Percentiles rank a stretch among this genome's conserved stretches.
Conservation (phyloP, 1,140 invertebrate genomes). For the Drosophila paulistorum region DNA sequence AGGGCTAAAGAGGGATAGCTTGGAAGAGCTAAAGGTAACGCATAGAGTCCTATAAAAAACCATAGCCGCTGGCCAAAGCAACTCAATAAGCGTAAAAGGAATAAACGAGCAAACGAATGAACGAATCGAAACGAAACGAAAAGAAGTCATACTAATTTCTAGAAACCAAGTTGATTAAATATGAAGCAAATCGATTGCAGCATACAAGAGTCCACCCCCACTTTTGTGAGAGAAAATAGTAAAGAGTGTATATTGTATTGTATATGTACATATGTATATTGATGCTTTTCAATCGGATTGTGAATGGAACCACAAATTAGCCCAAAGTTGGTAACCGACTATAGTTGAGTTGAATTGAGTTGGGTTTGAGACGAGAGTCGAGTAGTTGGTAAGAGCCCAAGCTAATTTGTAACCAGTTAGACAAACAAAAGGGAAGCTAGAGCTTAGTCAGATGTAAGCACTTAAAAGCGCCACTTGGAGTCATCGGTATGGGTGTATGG, state of each 20-base stretch:
- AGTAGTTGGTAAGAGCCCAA: slow-evolving; percentile 10
- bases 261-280: background rate
- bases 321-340: background rate
- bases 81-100: slow-evolving; percentile 63
- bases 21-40: slow-evolving; percentile 13
- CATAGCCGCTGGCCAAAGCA: slow-evolving; percentile 65
- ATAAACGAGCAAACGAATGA: slow-evolving; percentile 14
- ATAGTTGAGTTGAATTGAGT: background rate
- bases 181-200: slow-evolving; percentile 56
- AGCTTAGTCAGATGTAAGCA: slow-evolving; percentile 71
- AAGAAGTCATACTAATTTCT: slow-evolving; percentile 72
- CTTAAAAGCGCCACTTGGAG: slow-evolving; percentile 66
- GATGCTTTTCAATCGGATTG: slow-evolving; percentile 2
- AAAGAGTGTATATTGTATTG: slow-evolving; percentile 38
- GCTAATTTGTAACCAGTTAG: slow-evolving; percentile 67
- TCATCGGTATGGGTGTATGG: background rate
- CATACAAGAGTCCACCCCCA: background rate
- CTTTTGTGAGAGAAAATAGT: background rate
- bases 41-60: slow-evolving; percentile 64
- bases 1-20: background rate
- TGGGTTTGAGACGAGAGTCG: too few species aligned
- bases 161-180: slow-evolving; percentile 68
- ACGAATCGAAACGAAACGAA: slow-evolving; percentile 12
- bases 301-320: background rate
- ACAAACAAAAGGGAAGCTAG: slow-evolving; percentile 58